Evolutionary conservation across 1,140 invertebrate genomes (phyloP), one percentile per base, ranked within the genome.

Genomic region (Drosophila ironensis): DNA sequence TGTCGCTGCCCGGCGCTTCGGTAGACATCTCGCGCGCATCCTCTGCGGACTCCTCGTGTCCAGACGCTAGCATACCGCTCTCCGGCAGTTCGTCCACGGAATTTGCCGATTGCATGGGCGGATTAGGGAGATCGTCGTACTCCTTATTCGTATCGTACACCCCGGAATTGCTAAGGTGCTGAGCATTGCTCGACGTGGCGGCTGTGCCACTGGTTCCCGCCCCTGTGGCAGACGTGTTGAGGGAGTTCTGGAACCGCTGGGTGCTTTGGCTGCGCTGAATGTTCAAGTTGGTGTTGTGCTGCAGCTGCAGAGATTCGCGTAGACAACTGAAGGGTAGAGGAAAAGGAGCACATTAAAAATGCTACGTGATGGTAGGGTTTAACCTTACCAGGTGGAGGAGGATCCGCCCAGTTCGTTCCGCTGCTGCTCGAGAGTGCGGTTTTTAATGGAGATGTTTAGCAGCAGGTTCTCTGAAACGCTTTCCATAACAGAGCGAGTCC

Each of bases 361-460:
- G 5, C 5, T 16, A 16, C 7, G 6, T n/a, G n/a, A 6, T 2
- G 12, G 4, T 7, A 2, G 11, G 12, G 19, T 11, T 8, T 25
- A 11, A 9, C 48, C 59, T 54, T 33, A 90, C 89, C 89, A 90
- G 16, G 89, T 89, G 12, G 86, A 89, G 1, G 77, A 76, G 4
- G 87, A 80, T 17, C 77, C 72, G 1, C 73, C 82, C 0, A 82
- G 44, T 16, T 87, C 87, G 14, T 77, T 82, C 12, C 87, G 66
- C 35, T 87, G 82, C 40, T 88, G 87, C 19, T 91, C 90, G 19
- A 90, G 80, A 2, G 91, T 90, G 11, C 91, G 90, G 71, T 92
- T 92, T 48, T 91, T 91, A 50, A 92, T 92, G 53, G 91, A 92
- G 68, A 92, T 92, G 67, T 92, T 92, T 20, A 92, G 91, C 50